These are phyloP conservation scores for Rostratula benghalensis DNA, from an alignment of 2,113 vertebrate species.

Conservation along the genomic window DNA sequence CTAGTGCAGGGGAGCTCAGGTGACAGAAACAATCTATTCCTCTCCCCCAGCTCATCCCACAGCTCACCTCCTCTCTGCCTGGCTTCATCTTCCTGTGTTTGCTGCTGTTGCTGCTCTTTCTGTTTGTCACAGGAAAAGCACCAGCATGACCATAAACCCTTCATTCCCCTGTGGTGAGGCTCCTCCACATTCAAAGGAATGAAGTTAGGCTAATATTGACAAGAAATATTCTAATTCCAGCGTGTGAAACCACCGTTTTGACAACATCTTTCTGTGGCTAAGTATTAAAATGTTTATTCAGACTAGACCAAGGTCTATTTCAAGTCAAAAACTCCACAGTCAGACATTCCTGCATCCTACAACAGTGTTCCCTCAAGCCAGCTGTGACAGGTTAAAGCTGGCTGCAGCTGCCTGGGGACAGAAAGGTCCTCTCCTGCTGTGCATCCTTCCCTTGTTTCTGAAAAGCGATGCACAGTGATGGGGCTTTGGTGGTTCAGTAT, in stretches of 20 bases:
- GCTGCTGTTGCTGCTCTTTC: background rate
- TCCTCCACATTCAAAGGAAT: background rate
- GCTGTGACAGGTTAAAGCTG: background rate
- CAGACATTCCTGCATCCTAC: background rate
- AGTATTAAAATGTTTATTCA: constrained; percentile 13
- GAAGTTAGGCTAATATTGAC: background rate
- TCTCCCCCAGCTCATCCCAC: background rate
- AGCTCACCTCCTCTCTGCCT: background rate
- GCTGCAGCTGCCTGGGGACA: background rate
- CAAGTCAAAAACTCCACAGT: background rate
- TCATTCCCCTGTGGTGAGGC: background rate
- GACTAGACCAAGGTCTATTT: background rate
- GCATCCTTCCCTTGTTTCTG: background rate
- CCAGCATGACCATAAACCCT: background rate
- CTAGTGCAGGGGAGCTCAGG: background rate
- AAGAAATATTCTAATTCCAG: background rate
- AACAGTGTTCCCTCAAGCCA: background rate
- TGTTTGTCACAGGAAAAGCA: background rate
- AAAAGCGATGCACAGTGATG: background rate
- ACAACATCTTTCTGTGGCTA: background rate
- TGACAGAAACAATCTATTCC: background rate
- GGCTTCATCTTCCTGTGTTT: background rate
- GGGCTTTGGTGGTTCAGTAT: background rate
- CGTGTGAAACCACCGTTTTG: background rate
- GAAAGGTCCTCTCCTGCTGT: background rate